Conservation (phyloP, 2,797 vertebrate species). For the Corythornis leucogaster region DNA sequence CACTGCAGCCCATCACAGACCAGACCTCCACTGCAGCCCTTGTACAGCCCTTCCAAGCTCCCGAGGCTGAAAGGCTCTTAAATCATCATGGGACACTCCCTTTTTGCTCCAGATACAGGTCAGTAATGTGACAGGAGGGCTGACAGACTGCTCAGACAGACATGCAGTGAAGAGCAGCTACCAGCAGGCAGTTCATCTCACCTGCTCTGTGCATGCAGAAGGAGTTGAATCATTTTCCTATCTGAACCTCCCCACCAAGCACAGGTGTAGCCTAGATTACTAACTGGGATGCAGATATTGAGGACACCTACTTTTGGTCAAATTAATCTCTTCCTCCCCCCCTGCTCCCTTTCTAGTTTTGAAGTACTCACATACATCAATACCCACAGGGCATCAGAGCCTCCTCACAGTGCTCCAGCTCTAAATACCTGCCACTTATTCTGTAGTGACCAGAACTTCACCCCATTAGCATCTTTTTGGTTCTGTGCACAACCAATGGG, state of each 20-base stretch:
- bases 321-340: neutral
- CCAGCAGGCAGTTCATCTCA: neutral
- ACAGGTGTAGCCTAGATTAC: conserved; percentile 12
- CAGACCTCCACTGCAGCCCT: neutral
- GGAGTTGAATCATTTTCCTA: neutral
- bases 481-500: conserved; percentile 5
- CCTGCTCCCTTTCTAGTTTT: neutral
- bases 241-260: neutral
- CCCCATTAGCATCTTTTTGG: neutral
- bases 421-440: neutral
- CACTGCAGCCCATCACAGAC: too few relatives aligned
- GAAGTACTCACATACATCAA: neutral
- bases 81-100: neutral
- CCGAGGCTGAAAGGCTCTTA: neutral
- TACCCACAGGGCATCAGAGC: neutral
- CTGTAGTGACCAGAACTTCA: conserved; percentile 7
- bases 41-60: neutral
- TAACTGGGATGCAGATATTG: neutral
- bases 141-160: neutral
- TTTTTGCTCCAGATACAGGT: neutral
- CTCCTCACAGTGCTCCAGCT: neutral
- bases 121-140: neutral
- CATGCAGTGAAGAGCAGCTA: neutral
- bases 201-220: neutral
- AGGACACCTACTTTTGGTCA: neutral